Conservation (phyloP, 2,888 invertebrate species). For the Drosophila kanekoi region DNA sequence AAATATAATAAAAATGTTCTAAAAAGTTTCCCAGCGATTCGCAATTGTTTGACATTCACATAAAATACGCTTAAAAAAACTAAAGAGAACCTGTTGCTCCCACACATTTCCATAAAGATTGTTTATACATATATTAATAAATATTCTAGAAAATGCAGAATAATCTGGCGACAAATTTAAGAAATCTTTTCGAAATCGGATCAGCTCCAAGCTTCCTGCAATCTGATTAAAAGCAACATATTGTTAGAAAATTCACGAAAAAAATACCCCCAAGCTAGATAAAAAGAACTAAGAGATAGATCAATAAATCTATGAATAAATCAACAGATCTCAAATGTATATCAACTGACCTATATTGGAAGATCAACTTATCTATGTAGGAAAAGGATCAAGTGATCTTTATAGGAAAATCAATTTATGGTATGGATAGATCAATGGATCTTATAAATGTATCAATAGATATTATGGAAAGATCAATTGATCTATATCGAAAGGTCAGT, state of each 20-base stretch:
- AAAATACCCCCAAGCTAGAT: neutral
- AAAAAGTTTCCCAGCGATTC: neutral
- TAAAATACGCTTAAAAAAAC: constrained; percentile 11
- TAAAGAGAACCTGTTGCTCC: constrained; percentile 4
- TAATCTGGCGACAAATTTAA: neutral
- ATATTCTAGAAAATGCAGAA: neutral
- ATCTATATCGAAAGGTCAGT: too few relatives aligned
- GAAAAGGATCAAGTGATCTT: neutral
- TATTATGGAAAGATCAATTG: neutral
- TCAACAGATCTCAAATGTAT: too few relatives aligned
- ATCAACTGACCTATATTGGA: too few relatives aligned
- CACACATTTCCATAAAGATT: constrained; percentile 1
- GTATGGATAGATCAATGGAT: neutral
- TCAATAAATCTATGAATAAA: too few relatives aligned
- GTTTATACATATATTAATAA: neutral
- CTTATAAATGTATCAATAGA: too few relatives aligned
- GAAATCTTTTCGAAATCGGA: neutral
- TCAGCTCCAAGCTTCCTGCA: neutral
- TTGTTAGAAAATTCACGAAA: neutral
- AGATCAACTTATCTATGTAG: too few relatives aligned
- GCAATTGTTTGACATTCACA: neutral
- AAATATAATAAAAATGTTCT: neutral
- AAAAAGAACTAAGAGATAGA: too few relatives aligned
- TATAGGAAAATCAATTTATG: neutral
- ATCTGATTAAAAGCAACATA: neutral